Percentiles rank a stretch among this genome's conserved stretches.
phyloP scores from a whole-genome alignment of 1,140 invertebrate genomes.

The Leptinotarsa defecta region DNA sequence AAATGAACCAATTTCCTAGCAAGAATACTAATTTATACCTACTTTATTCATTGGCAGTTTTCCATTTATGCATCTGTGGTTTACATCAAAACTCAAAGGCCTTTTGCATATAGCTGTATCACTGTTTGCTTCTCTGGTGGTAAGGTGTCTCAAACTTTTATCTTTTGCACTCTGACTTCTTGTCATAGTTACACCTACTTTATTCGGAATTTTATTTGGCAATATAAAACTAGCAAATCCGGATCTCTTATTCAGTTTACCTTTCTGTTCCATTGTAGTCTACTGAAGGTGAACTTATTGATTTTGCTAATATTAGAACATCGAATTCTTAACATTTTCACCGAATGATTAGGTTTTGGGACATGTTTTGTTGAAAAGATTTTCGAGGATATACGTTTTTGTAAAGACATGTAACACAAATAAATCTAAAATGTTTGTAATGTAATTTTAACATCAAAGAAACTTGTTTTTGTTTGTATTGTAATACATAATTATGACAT shows the following conservation, averaged over 20 bases:
- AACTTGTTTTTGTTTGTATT: no score
- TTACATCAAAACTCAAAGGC: constrained; percentile 50
- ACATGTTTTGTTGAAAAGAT: neutral
- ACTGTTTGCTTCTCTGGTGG: constrained; percentile 43
- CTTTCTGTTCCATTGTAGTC: constrained; percentile 35
- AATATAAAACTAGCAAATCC: constrained; percentile 48
- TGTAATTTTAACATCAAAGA: no score
- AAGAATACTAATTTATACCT: neutral
- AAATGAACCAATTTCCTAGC: no score
- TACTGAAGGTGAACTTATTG: constrained; percentile 32
- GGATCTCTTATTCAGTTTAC: constrained; percentile 30
- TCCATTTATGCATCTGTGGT: constrained; percentile 27
- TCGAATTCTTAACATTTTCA: constrained; percentile 1
- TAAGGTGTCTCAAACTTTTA: constrained; percentile 39
- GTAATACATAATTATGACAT: no score
- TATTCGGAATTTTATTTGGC: constrained; percentile 52
- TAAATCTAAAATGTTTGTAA: no score
- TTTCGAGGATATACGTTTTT: no score
- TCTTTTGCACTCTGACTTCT: constrained; percentile 50
- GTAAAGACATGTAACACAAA: no score
- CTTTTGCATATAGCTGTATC: constrained; percentile 48
- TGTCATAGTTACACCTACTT: constrained; percentile 51
- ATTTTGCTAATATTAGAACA: constrained; percentile 42
- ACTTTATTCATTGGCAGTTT: constrained; percentile 11
- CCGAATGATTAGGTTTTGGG: neutral